Evolutionary conservation across 2,113 vertebrate species (phyloP).

Genomic region (Poecile atricapillus): DNA sequence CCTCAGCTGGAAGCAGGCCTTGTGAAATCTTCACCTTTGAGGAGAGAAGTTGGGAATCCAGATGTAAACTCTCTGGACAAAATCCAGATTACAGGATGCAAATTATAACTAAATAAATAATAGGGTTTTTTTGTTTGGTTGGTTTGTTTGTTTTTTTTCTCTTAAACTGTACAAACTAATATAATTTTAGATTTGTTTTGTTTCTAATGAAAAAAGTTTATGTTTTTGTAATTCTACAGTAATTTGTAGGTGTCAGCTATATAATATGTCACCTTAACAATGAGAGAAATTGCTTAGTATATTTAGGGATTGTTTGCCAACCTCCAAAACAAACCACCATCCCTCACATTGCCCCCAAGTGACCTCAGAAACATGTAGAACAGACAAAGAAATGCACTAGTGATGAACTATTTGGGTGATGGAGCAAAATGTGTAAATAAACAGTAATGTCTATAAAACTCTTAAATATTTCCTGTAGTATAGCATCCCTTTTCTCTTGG

Average conservation of each 20-base stretch:
- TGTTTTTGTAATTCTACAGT: background rate
- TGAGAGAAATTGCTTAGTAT: background rate
- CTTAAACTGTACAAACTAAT: background rate
- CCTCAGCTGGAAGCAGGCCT: background rate
- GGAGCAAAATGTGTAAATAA: background rate
- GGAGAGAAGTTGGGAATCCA: background rate
- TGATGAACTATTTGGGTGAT: background rate
- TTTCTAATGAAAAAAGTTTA: background rate
- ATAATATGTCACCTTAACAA: background rate
- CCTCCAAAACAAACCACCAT: background rate
- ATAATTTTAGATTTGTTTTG: background rate
- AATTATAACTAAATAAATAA: background rate
- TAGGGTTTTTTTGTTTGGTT: fast-evolving
- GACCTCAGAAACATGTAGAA: background rate
- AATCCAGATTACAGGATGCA: background rate
- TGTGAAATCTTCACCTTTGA: background rate
- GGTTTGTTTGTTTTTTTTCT: background rate
- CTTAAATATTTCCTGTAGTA: background rate
- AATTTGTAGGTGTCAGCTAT: background rate
- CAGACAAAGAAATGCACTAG: background rate
- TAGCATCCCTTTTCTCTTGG: background rate
- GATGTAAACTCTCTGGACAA: background rate
- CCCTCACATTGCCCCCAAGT: fast-evolving
- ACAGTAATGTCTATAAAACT: background rate
- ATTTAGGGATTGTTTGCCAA: background rate